phyloP scores from a whole-genome alignment of 2,113 vertebrate genomes.

The Zapus hudsonius region DNA sequence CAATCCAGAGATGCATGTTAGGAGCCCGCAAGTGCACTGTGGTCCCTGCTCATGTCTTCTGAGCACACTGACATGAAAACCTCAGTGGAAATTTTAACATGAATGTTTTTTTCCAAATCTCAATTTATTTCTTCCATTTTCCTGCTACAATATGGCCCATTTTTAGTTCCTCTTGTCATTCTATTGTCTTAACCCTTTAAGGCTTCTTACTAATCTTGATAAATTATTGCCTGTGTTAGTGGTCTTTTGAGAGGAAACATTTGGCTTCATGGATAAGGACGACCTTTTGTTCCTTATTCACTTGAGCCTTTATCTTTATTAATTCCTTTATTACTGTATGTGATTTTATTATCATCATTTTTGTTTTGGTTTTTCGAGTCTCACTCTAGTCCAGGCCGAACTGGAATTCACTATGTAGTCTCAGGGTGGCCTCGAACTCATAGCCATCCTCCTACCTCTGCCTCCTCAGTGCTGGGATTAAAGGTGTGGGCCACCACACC shows the following conservation, averaged over 20 bases:
- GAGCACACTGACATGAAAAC: neutral
- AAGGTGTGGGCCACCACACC: too few species aligned
- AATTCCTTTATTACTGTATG: neutral
- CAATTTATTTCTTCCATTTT: neutral
- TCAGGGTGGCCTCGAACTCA: too few species aligned
- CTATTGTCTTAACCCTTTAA: neutral
- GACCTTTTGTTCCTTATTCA: neutral
- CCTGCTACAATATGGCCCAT: neutral
- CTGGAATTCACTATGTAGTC: too few species aligned
- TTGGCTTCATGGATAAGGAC: neutral
- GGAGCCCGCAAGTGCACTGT: neutral
- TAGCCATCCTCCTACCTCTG: too few species aligned
- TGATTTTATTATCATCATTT: too few species aligned
- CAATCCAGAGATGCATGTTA: neutral
- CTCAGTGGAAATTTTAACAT: neutral
- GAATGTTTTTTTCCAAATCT: neutral
- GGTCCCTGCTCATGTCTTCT: neutral
- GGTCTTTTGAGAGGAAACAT: neutral
- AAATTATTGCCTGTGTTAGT: neutral
- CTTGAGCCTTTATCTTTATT: neutral
- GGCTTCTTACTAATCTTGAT: neutral
- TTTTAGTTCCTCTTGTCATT: neutral
- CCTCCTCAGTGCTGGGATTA: too few species aligned
- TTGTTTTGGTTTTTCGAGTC: too few species aligned
- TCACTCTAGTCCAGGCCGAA: too few species aligned